phyloP scores from a whole-genome alignment of 2,797 vertebrate species.

The Halcyon badia region DNA sequence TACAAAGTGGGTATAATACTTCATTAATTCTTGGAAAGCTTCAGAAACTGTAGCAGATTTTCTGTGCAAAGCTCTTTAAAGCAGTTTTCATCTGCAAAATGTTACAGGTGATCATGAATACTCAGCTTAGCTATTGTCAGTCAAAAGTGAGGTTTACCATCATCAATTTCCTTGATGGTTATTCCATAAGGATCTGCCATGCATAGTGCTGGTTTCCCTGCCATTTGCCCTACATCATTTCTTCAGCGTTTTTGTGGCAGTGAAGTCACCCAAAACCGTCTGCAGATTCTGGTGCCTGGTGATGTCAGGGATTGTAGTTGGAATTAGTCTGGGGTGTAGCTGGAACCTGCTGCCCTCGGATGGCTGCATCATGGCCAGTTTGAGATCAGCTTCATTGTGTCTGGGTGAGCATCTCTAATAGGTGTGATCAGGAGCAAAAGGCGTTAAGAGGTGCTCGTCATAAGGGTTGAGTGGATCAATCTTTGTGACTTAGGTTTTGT shows the following conservation, averaged over 20 bases:
- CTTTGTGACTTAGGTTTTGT: conserved; percentile 14
- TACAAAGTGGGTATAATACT: background rate
- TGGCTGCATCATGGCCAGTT: background rate
- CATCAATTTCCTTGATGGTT: background rate
- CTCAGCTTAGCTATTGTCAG: background rate
- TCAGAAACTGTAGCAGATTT: background rate
- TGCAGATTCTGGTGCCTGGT: background rate
- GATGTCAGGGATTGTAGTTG: background rate
- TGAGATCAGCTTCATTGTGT: background rate
- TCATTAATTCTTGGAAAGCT: background rate
- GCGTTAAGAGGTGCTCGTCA: background rate
- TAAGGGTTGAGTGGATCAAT: background rate
- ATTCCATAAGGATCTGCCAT: background rate
- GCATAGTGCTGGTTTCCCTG: background rate
- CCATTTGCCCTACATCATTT: background rate
- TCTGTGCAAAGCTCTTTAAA: background rate
- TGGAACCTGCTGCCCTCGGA: conserved; percentile 41
- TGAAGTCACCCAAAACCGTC: background rate
- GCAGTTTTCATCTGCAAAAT: background rate
- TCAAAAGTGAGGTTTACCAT: background rate
- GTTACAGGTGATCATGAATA: background rate
- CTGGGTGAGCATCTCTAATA: background rate
- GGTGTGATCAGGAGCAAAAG: background rate
- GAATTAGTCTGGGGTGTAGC: background rate
- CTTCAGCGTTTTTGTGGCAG: background rate